These are phyloP conservation scores for Zaprionus inermis DNA, from an alignment of 1,140 invertebrate genomes.

Conservation along the genomic window DNA sequence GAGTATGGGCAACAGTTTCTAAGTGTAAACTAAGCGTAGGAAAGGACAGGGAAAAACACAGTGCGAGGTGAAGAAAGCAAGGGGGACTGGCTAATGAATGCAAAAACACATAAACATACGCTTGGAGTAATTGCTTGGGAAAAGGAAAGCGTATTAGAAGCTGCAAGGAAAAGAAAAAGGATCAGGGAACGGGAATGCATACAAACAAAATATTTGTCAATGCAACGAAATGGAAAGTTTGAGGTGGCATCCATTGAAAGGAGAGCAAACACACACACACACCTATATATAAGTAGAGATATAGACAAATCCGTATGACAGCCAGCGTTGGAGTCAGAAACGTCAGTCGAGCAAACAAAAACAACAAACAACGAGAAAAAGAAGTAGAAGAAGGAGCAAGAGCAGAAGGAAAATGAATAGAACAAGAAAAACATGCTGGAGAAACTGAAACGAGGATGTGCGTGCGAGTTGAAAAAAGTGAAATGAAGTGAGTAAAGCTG, in stretches of 20 bases:
- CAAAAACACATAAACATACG: constrained; percentile 31
- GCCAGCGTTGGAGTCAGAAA: constrained; percentile 6
- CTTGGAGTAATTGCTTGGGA: background rate
- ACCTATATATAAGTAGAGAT: background rate
- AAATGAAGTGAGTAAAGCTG: constrained; percentile 55
- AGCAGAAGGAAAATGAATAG: constrained; percentile 13
- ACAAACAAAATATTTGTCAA: constrained; percentile 65
- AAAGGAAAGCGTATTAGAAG: background rate
- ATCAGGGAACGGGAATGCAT: constrained; percentile 23
- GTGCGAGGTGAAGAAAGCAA: background rate
- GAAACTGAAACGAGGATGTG: constrained; percentile 29
- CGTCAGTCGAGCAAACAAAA: constrained; percentile 23
- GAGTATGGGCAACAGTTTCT: constrained; percentile 2
- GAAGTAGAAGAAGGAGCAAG: background rate
- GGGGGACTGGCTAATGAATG: constrained; percentile 64
- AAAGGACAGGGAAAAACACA: constrained; percentile 1
- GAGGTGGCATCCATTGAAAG: constrained; percentile 59
- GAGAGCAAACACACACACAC: background rate
- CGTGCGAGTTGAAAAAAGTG: constrained; percentile 62
- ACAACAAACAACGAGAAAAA: constrained; percentile 7
- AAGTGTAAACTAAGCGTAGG: background rate
- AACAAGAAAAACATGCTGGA: constrained; percentile 15
- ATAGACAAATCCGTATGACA: constrained; percentile 6
- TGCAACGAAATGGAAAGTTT: constrained; percentile 74
- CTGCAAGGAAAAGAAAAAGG: background rate